phyloP scores from a whole-genome alignment of 2,113 vertebrate species.

The Okapia johnstoni region DNA sequence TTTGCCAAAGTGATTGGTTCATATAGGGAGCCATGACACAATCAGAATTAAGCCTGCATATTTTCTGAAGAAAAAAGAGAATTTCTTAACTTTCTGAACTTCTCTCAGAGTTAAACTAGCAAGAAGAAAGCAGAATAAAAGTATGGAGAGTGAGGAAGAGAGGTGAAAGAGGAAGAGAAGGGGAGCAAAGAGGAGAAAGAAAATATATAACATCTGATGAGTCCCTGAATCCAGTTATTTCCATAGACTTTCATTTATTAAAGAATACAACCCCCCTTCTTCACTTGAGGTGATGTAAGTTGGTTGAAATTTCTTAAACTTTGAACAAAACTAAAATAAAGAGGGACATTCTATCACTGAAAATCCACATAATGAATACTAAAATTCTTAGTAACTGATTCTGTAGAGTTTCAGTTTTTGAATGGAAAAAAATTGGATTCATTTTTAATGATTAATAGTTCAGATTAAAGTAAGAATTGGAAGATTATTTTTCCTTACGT shows the following conservation, averaged over 20 bases:
- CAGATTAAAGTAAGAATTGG: not conserved
- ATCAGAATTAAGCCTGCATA: not conserved
- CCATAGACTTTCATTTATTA: not conserved
- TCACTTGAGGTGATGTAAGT: not conserved
- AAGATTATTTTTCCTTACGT: not conserved
- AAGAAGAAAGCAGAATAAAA: not conserved
- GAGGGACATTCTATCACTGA: not conserved
- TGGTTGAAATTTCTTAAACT: not conserved
- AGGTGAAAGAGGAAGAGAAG: not conserved
- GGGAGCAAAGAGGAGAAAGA: not conserved
- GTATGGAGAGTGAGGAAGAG: not conserved
- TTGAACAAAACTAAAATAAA: not conserved
- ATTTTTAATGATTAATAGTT: not conserved
- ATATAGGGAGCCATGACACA: not conserved
- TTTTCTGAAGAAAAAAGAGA: not conserved
- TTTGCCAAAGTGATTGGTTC: not conserved
- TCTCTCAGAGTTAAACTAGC: not conserved
- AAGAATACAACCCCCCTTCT: not conserved
- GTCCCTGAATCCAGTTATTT: not conserved
- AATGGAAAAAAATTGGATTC: not conserved
- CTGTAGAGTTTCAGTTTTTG: not conserved
- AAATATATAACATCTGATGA: not conserved
- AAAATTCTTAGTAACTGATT: not conserved
- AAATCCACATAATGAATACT: not conserved
- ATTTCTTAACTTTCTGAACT: not conserved